phyloP scores from a whole-genome alignment of 2,888 invertebrate species.

The Penaeus monodon region DNA sequence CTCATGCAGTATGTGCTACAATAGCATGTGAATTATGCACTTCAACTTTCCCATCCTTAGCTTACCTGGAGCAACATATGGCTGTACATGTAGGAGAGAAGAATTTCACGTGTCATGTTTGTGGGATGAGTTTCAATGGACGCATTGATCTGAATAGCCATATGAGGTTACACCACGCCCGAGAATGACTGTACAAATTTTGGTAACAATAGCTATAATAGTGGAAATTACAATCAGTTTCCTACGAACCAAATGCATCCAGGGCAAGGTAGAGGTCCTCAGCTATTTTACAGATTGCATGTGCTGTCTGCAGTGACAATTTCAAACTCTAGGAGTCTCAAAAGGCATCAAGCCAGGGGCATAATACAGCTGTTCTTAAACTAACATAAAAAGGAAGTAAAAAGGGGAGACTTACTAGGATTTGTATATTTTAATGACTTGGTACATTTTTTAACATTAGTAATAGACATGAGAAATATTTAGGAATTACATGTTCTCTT shows the following conservation, averaged over 20 bases:
- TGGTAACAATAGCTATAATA: neutral
- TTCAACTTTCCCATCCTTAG: conserved; percentile 46
- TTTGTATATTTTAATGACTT: neutral
- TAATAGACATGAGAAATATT: neutral
- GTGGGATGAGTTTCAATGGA: conserved; percentile 22
- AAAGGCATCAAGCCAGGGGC: conserved; percentile 48
- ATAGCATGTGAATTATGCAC: conserved; percentile 48
- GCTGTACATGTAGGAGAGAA: conserved; percentile 47
- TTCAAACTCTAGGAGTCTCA: conserved; percentile 45
- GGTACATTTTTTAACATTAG: neutral
- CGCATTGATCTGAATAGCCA: conserved; percentile 27
- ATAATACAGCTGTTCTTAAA: conserved; percentile 15
- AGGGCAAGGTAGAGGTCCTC: conserved; percentile 7
- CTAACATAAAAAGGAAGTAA: neutral
- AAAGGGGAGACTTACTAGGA: too few relatives aligned
- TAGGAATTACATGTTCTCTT: too few relatives aligned
- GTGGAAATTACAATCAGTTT: conserved; percentile 37
- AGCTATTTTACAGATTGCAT: conserved; percentile 39
- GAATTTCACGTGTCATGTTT: conserved; percentile 23
- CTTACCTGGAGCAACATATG: conserved; percentile 54
- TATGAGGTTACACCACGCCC: conserved; percentile 30
- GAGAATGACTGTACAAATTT: neutral
- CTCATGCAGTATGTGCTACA: conserved; percentile 3
- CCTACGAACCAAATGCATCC: conserved; percentile 11
- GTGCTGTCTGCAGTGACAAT: conserved; percentile 44